phyloP scores from a whole-genome alignment of 2,888 invertebrate species.

The Brachyptera risi region DNA sequence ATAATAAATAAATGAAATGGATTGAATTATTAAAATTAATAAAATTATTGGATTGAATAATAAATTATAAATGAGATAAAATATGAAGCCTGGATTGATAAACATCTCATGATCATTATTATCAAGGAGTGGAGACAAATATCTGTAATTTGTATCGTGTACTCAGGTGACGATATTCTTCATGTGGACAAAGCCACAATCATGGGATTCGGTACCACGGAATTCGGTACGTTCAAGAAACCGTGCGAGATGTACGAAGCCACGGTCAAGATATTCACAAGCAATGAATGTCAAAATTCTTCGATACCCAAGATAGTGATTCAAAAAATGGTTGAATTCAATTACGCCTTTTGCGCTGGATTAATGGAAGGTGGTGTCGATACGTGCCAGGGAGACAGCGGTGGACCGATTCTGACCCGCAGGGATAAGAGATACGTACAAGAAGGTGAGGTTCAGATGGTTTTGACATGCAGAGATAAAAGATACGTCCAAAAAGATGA shows the following conservation, averaged over 20 bases:
- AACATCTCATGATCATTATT: no score
- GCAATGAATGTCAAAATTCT: conserved; percentile 26
- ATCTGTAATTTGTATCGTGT: no score
- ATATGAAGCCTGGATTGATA: no score
- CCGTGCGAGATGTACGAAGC: conserved; percentile 20
- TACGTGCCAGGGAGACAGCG: conserved; percentile 56
- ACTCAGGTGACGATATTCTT: neutral
- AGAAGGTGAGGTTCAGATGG: neutral
- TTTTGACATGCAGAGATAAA: neutral
- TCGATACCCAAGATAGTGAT: conserved; percentile 35
- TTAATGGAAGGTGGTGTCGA: conserved; percentile 62
- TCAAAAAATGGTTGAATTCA: conserved; percentile 63
- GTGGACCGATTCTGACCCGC: neutral
- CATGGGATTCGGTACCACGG: conserved; percentile 10
- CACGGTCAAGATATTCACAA: conserved; percentile 11
- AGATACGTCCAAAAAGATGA: neutral
- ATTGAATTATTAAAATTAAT: no score
- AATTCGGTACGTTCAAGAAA: neutral
- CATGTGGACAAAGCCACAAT: neutral
- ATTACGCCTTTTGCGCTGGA: conserved; percentile 79
- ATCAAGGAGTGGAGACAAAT: no score
- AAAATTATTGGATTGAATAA: no score
- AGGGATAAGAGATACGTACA: neutral
- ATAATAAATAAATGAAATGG: no score
- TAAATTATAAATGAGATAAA: no score